phyloP scores from a whole-genome alignment of 2,888 invertebrate species.

The Lathronympha strigana region DNA sequence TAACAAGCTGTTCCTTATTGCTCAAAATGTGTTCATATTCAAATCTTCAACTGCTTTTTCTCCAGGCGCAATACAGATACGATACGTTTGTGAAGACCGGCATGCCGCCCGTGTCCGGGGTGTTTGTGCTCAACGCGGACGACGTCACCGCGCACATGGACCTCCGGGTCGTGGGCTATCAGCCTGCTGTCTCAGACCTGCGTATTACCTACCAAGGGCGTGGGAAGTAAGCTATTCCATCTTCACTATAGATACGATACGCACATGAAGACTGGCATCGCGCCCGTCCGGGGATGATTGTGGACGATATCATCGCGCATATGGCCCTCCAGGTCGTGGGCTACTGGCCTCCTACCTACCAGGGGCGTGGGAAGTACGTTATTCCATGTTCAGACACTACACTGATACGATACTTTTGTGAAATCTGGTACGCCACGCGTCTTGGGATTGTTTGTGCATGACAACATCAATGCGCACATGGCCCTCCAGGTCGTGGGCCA shows the following conservation, averaged over 20 bases:
- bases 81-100: slow-evolving; percentile 52
- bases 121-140: slow-evolving; percentile 57
- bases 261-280: no score
- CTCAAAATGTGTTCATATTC: no score
- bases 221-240: slow-evolving; percentile 13
- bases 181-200: slow-evolving; percentile 55
- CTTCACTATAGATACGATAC: no score
- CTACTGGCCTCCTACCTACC: slow-evolving; percentile 53
- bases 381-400: no score
- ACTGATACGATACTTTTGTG: no score
- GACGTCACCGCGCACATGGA: slow-evolving; percentile 61
- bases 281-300: no score
- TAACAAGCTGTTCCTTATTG: no score
- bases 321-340: slow-evolving; percentile 53
- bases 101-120: slow-evolving; percentile 54
- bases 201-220: slow-evolving; percentile 58
- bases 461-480: slow-evolving; percentile 62
- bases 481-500: slow-evolving; percentile 51
- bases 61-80: slow-evolving; percentile 62
- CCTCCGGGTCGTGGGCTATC: slow-evolving; percentile 51
- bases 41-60: slow-evolving; percentile 2
- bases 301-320: slow-evolving; percentile 62
- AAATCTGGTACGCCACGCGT: no score
- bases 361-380: slow-evolving; percentile 49
- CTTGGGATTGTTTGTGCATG: no score